These are phyloP conservation scores for Actinemys pallida DNA, from an alignment of 2,113 vertebrate species.

Conservation along the genomic window DNA sequence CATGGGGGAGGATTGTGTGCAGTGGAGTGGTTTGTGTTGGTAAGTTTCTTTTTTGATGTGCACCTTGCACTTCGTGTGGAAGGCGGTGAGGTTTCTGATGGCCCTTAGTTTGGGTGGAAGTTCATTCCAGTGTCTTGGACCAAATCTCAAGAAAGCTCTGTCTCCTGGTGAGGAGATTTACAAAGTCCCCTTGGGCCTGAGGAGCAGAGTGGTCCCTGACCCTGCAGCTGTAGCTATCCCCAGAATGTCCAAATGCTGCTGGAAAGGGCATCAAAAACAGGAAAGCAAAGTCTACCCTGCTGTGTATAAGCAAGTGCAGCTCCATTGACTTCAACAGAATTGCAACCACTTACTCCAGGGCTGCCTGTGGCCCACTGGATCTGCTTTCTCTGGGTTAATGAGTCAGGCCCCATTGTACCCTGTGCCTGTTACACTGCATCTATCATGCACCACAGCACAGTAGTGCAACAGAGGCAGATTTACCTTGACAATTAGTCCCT, in stretches of 20 bases:
- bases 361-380: not conserved
- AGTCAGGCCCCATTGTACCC: not conserved
- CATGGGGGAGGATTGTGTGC: not conserved
- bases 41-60: not conserved
- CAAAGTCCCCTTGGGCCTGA: not conserved
- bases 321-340: not conserved
- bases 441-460: not conserved
- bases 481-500: slow-evolving; percentile 96
- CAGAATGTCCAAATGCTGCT: not conserved
- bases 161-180: not conserved
- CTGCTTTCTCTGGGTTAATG: not conserved
- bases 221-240: not conserved
- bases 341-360: not conserved
- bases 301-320: not conserved
- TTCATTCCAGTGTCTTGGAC: not conserved
- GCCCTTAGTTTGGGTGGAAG: not conserved
- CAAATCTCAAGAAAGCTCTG: not conserved
- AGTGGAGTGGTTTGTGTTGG: not conserved
- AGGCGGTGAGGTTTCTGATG: not conserved
- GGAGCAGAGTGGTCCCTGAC: not conserved
- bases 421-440: not conserved
- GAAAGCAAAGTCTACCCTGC: not conserved
- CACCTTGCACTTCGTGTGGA: not conserved
- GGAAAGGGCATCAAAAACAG: not conserved
- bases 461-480: not conserved